Base-by-base conservation (phyloP, 2,113 vertebrate genomes). In the Felis catus region DNA sequence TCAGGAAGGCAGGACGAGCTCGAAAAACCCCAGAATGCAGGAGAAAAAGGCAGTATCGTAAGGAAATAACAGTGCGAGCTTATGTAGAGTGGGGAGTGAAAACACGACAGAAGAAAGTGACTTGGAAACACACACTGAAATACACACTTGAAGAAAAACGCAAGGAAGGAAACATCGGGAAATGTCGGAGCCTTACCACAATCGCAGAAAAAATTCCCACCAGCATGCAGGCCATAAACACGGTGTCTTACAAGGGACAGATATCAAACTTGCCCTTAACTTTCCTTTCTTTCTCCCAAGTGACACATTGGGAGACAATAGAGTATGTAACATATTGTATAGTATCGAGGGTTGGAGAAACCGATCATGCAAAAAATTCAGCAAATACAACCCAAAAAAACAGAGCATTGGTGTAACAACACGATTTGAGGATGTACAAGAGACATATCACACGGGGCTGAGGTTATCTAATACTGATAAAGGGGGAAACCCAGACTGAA, bases 1-100 rank as follows among this genome's bases (percentile, higher is more conserved):
- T 11, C 41, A 21, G 18, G 5, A 13, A 11, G 0, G 14, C 4
- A 25, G 51, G 19, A 19, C 1, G 4, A 16, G 5, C 58, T 41
- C 1, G 25, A 31, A 5, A 65, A 6, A 0, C 39, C 31, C 51
- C 51, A 63, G 84, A 45, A 39, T 2, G 3, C 71, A 66, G 18
- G 53, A 74, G 53, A 16, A 68, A 45, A 71, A 11, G 48, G 19
- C 36, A 31, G 36, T 12, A n/a, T 5, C 2, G 13, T 3, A 9
- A 73, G 55, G 10, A 48, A 88, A 88, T 1, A 45, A 12, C 39
- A 68, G 6, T 16, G 16, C 8, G 1, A 3, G 65, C 31, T 15
- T 7, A 11, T 5, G 39, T 70, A n/a, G 16, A 76, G 45, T 5
- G 31, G 19, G 48, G 18, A n/a, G 36, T 10, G 61, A 16, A 53